phyloP scores from a whole-genome alignment of 1,140 invertebrate species.

The Drosophila subobscura region DNA sequence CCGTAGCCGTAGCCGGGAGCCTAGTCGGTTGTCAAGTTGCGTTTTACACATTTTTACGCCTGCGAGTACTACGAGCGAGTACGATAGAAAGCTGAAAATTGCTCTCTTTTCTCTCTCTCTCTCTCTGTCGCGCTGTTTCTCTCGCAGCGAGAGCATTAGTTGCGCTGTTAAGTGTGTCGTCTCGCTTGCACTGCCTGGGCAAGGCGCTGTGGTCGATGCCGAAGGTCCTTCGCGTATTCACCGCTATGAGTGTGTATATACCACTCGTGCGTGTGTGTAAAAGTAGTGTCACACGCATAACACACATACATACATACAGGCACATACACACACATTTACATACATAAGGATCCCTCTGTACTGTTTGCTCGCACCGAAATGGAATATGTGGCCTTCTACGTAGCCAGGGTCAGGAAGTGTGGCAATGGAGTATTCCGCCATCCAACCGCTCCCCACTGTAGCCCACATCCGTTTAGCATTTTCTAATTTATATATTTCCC shows the following conservation, averaged over 20 bases:
- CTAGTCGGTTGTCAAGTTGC: constrained; percentile 37
- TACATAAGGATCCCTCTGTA: constrained; percentile 1
- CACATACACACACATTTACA: constrained; percentile 14
- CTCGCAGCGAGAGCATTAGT: constrained; percentile 19
- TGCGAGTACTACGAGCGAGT: constrained; percentile 68
- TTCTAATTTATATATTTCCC: constrained; percentile 47
- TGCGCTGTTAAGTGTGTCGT: constrained; percentile 61
- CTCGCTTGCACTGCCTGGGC: constrained; percentile 41
- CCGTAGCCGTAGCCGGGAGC: constrained; percentile 31
- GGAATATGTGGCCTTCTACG: constrained; percentile 21
- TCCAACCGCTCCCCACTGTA: neutral
- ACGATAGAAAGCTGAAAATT: constrained; percentile 34
- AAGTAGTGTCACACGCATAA: constrained; percentile 69
- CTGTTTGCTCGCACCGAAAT: constrained; percentile 12
- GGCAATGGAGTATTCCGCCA: constrained; percentile 56
- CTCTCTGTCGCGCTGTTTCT: constrained; percentile 13
- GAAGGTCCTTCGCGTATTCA: constrained; percentile 71
- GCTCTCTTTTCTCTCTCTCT: constrained; percentile 12
- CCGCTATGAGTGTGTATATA: constrained; percentile 33
- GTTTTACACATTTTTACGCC: constrained; percentile 79
- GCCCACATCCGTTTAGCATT: constrained; percentile 33
- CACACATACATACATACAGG: constrained; percentile 40
- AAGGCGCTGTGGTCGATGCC: constrained; percentile 66
- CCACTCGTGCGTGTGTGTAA: constrained; percentile 53
- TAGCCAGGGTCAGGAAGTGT: constrained; percentile 76